Evolutionary conservation across 2,797 vertebrate genomes (phyloP).

Genomic region (Xyrichtys novacula): DNA sequence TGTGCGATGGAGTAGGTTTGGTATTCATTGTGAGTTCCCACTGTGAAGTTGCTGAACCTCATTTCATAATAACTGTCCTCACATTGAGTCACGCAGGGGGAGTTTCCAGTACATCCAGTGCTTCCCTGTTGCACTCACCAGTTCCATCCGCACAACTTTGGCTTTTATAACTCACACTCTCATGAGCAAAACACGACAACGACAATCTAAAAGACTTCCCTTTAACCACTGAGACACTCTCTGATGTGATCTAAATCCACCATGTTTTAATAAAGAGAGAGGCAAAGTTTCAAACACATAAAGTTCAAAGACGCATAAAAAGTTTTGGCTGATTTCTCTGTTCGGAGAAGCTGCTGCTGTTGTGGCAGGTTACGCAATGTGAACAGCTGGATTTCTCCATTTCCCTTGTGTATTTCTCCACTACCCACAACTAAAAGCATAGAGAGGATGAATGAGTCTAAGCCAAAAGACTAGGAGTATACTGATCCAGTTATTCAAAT

Average conservation of each 20-base stretch:
- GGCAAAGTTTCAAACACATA: not conserved
- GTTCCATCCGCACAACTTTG: not conserved
- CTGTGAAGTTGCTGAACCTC: not conserved
- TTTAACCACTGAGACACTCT: not conserved
- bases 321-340: not conserved
- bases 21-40: too few species aligned
- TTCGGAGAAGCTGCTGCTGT: not conserved
- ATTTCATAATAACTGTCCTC: too few species aligned
- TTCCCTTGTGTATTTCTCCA: not conserved
- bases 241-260: not conserved
- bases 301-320: not conserved
- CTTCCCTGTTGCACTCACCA: not conserved
- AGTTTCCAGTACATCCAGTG: not conserved
- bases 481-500: too few species aligned
- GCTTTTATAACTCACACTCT: too few species aligned
- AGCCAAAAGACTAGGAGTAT: too few species aligned
- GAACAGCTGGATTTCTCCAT: not conserved
- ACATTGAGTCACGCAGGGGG: not conserved
- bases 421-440: not conserved
- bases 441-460: too few species aligned
- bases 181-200: too few species aligned
- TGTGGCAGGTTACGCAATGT: not conserved
- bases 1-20: too few species aligned
- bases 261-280: too few species aligned
- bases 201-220: not conserved